Conservation (phyloP, 1,140 invertebrate genomes). For the Tetranychus urticae region DNA sequence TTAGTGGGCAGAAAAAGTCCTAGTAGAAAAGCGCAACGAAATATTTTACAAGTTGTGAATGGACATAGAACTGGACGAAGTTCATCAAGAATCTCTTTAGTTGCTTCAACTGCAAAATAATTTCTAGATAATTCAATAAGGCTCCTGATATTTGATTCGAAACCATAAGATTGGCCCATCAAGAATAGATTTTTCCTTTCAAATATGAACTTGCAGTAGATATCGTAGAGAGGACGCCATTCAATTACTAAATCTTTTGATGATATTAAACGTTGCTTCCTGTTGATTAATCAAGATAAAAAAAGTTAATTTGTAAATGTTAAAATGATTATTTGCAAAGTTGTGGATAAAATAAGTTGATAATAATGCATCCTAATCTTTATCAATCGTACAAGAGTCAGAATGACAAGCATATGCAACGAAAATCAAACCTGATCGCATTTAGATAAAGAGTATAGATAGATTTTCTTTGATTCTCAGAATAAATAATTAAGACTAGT, state of each 20-base stretch:
- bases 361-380: not conserved
- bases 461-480: no score
- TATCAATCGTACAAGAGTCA: not conserved
- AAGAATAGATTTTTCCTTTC: constrained; percentile 30
- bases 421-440: no score
- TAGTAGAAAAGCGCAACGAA: constrained; percentile 33
- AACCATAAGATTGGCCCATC: constrained; percentile 21
- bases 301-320: not conserved
- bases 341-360: not conserved
- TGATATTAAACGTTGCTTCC: constrained; percentile 47
- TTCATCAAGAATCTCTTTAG: constrained; percentile 65
- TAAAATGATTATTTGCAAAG: not conserved
- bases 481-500: no score
- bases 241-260: constrained; percentile 52
- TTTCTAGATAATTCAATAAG: constrained; percentile 18
- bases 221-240: constrained; percentile 63
- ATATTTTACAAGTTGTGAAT: constrained; percentile 33
- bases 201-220: constrained; percentile 27
- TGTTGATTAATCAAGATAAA: constrained; percentile 17
- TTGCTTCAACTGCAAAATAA: constrained; percentile 47
- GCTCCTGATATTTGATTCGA: constrained; percentile 16
- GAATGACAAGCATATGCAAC: constrained; percentile 10
- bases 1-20: constrained; percentile 49
- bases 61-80: constrained; percentile 49
- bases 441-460: no score